phyloP scores from a whole-genome alignment of 2,113 vertebrate species.

The Serinus canaria region DNA sequence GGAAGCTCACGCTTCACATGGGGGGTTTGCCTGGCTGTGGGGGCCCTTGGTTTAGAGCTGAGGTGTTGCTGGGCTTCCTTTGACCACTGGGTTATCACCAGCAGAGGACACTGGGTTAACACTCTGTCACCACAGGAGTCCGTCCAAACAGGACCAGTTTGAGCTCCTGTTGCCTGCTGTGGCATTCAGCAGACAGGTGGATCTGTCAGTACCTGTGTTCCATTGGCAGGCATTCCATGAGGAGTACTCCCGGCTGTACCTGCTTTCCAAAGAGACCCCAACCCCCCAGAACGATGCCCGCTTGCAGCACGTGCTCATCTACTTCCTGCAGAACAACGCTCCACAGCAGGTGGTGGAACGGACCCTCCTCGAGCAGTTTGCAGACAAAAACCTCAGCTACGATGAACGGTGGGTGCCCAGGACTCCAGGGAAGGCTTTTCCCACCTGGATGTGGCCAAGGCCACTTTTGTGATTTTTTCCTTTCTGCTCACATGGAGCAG shows the following conservation, averaged over 20 bases:
- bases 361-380: conserved; percentile 94
- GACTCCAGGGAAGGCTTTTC: accelerated
- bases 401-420: conserved; percentile 82
- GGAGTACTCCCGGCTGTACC: conserved; percentile 75
- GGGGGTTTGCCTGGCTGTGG: too few species aligned
- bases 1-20: accelerated
- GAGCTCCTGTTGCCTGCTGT: neutral
- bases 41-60: too few species aligned
- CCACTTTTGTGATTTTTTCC: neutral
- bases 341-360: conserved; percentile 90
- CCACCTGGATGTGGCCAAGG: accelerated
- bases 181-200: neutral
- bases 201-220: accelerated
- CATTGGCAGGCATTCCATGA: neutral
- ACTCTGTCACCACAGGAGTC: accelerated
- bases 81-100: neutral
- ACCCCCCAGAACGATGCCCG: conserved; percentile 85
- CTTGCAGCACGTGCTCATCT: conserved; percentile 90
- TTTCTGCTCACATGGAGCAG: conserved; percentile 51
- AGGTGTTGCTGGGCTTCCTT: neutral
- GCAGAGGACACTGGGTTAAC: neutral
- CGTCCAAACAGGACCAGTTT: accelerated
- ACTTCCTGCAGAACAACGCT: conserved; percentile 92
- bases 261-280: conserved; percentile 84
- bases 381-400: conserved; percentile 92